Conservation (phyloP, 2,888 invertebrate genomes). For the Agrotis exclamationis region DNA sequence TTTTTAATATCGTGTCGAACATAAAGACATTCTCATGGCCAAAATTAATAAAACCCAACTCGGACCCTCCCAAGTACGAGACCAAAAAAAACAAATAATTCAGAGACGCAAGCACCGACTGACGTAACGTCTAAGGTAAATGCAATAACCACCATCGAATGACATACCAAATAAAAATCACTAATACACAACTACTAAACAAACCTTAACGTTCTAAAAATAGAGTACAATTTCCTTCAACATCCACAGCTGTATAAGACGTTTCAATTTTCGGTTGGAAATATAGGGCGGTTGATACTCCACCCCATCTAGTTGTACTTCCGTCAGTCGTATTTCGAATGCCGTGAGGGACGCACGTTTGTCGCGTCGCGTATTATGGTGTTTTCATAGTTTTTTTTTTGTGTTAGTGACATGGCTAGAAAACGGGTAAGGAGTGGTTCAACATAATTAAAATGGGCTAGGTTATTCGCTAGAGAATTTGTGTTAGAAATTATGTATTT, state of each 20-base stretch:
- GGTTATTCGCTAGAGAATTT: conserved; percentile 50
- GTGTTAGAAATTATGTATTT: conserved; percentile 18
- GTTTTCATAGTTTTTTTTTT: conserved; percentile 67
- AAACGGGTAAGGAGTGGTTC: conserved; percentile 84
- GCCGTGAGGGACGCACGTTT: conserved; percentile 71
- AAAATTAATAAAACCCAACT: conserved; percentile 48
- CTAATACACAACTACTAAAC: conserved; percentile 46
- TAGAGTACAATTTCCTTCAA: conserved; percentile 63
- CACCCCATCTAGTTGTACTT: conserved; percentile 73
- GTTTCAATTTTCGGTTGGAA: conserved; percentile 66
- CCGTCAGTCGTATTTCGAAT: conserved; percentile 77
- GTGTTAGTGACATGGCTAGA: conserved; percentile 82
- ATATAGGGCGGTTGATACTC: conserved; percentile 80
- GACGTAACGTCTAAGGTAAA: conserved; percentile 67
- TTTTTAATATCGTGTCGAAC: conserved; percentile 19
- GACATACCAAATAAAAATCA: conserved; percentile 55
- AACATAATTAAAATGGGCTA: conserved; percentile 56
- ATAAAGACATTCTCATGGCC: conserved; percentile 31
- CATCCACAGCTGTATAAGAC: conserved; percentile 68
- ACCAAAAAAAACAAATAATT: conserved; percentile 61
- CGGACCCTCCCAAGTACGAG: conserved; percentile 30
- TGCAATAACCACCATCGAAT: conserved; percentile 70
- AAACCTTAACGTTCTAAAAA: conserved; percentile 46
- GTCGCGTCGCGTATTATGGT: conserved; percentile 61
- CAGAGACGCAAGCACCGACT: conserved; percentile 51